Conservation (phyloP, 2,888 invertebrate genomes). For the Drosophila dives region DNA sequence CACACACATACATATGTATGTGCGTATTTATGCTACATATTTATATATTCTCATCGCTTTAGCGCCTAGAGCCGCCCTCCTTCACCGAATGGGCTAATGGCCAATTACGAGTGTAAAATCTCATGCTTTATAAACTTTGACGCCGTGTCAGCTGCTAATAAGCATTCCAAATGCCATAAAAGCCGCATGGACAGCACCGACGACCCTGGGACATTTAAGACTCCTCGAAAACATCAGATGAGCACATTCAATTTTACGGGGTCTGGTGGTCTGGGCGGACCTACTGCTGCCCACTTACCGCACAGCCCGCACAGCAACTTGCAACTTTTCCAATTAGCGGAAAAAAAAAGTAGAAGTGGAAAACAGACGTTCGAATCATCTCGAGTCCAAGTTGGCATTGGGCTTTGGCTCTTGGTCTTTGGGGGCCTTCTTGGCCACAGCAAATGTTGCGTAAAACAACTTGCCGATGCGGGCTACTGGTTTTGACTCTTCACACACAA, state of each 20-base stretch:
- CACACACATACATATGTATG: neutral
- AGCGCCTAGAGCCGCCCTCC: slow-evolving; percentile 6
- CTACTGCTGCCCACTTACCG: slow-evolving; percentile 22
- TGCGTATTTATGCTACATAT: neutral
- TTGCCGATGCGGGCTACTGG: slow-evolving; percentile 64
- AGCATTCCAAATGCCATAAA: slow-evolving; percentile 71
- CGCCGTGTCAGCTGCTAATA: slow-evolving; percentile 78
- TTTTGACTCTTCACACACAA: slow-evolving; percentile 7
- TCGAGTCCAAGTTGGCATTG: slow-evolving; percentile 56
- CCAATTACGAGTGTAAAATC: slow-evolving; percentile 76
- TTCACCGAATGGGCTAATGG: slow-evolving; percentile 56
- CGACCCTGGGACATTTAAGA: slow-evolving; percentile 30
- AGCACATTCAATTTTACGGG: slow-evolving; percentile 15
- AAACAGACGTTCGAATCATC: slow-evolving; percentile 37
- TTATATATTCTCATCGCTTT: slow-evolving; percentile 5
- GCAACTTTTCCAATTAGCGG: slow-evolving; percentile 83
- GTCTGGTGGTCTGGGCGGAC: neutral
- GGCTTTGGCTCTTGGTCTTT: slow-evolving; percentile 41
- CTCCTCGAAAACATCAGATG: slow-evolving; percentile 32
- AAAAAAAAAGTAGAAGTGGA: slow-evolving; percentile 58
- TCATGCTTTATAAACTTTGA: slow-evolving; percentile 72
- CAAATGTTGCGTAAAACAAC: slow-evolving; percentile 78
- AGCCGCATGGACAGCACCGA: slow-evolving; percentile 56
- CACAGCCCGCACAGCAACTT: slow-evolving; percentile 63
- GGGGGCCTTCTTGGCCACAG: slow-evolving; percentile 53